Conservation (phyloP, 2,888 invertebrate genomes). For the Anoncus sp. region DNA sequence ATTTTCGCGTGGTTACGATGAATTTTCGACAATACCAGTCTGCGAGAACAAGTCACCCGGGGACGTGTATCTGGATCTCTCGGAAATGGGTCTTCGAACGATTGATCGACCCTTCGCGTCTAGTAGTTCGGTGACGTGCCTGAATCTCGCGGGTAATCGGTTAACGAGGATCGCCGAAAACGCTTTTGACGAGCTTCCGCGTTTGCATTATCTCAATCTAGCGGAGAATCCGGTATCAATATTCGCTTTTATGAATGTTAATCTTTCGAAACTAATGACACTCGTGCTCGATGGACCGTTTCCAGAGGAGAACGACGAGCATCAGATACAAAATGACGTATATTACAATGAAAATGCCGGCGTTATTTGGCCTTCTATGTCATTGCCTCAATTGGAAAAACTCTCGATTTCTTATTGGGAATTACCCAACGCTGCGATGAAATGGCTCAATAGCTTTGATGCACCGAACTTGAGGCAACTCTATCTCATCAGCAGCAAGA, state of each 20-base stretch:
- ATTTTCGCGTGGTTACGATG: too few species aligned
- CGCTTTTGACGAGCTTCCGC: conserved; percentile 3
- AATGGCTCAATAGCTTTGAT: neutral
- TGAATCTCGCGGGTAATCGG: conserved; percentile 2
- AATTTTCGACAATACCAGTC: too few species aligned
- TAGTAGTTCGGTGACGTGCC: neutral
- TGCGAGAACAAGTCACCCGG: too few species aligned
- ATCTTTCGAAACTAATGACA: neutral
- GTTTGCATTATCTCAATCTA: conserved; percentile 5
- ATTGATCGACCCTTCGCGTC: neutral
- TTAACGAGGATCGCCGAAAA: neutral
- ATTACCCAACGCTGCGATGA: neutral
- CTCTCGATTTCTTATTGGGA: conserved; percentile 6
- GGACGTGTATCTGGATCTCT: neutral
- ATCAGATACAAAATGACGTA: neutral
- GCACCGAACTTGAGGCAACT: conserved; percentile 16
- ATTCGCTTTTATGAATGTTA: neutral
- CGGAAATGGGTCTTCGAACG: neutral
- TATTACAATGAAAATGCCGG: too few species aligned
- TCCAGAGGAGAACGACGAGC: neutral
- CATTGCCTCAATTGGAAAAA: neutral
- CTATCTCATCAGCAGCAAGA: neutral
- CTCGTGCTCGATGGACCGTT: conserved; percentile 1
- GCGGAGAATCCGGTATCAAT: neutral
- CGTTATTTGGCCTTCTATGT: neutral